Conservation (phyloP, 2,113 vertebrate genomes). For the Manacus vitellinus region DNA sequence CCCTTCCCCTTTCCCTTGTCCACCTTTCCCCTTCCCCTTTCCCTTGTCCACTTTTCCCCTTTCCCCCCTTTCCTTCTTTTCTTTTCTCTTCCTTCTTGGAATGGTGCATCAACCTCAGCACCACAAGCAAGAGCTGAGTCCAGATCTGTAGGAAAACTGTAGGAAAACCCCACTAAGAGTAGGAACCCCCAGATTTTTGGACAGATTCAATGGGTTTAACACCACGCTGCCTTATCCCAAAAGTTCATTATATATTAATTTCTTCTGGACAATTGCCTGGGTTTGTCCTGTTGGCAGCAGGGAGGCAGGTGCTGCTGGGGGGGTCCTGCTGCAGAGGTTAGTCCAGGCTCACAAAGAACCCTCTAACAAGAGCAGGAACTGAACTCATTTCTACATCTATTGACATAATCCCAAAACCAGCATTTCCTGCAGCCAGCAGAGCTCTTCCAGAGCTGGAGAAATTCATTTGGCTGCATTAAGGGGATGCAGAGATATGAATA, state of each 20-base stretch:
- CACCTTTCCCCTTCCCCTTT: no score
- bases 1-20: no score
- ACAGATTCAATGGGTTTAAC: neutral
- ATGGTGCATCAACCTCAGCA: neutral
- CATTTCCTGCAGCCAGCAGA: neutral
- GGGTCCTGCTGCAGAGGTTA: neutral
- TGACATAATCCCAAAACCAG: neutral
- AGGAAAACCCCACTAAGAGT: neutral
- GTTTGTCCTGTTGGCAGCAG: neutral
- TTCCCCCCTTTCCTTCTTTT: no score
- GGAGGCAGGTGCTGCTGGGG: neutral
- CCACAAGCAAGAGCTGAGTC: neutral
- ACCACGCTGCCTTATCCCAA: neutral
- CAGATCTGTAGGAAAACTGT: neutral
- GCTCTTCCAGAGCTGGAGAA: neutral
- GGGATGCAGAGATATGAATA: neutral
- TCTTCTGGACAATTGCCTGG: neutral
- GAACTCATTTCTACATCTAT: neutral
- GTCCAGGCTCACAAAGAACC: neutral
- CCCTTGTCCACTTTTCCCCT: no score
- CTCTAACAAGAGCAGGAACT: neutral
- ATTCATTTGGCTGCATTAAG: neutral
- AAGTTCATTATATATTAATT: neutral
- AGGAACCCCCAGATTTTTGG: neutral
- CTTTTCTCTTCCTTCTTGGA: neutral